These are phyloP conservation scores for Agonopterix heracliana DNA, from an alignment of 2,888 invertebrate species.

Conservation along the genomic window DNA sequence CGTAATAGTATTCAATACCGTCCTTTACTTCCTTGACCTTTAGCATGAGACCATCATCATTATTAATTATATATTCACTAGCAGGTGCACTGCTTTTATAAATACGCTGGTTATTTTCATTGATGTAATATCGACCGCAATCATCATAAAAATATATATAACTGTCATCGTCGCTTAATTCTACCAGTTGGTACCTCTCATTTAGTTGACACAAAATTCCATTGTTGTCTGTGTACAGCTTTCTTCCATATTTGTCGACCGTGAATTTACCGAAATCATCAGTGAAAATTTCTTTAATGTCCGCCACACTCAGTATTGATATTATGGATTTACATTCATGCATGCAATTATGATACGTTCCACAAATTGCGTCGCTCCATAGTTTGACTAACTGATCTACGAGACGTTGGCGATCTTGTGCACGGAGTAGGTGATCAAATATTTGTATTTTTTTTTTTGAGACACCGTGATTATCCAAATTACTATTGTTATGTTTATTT, in stretches of 20 bases:
- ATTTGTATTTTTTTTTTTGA: conserved; percentile 15
- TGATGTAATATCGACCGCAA: conserved; percentile 61
- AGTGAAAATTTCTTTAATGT: conserved; percentile 52
- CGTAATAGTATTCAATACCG: conserved; percentile 54
- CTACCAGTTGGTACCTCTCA: conserved; percentile 52
- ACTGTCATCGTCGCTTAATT: conserved; percentile 47
- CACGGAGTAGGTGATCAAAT: conserved; percentile 33
- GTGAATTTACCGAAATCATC: conserved; percentile 60
- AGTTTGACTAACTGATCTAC: conserved; percentile 25
- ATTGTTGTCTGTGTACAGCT: conserved; percentile 52
- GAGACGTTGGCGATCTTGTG: conserved; percentile 24
- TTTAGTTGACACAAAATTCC: conserved; percentile 49
- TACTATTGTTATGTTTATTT: conserved; percentile 8
- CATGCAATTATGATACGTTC: not conserved
- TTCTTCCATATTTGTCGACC: conserved; percentile 55
- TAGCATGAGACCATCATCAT: conserved; percentile 49
- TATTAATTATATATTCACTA: conserved; percentile 63
- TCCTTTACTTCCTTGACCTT: conserved; percentile 57
- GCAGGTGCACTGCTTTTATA: conserved; percentile 57
- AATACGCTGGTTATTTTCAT: conserved; percentile 46
- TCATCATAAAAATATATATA: conserved; percentile 62
- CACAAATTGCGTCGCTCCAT: conserved; percentile 26
- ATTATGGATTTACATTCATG: conserved; percentile 45
- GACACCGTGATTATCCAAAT: not conserved
- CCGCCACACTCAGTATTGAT: conserved; percentile 57